Conservation (phyloP, 2,113 vertebrate genomes). For the Urocolius indicus region DNA sequence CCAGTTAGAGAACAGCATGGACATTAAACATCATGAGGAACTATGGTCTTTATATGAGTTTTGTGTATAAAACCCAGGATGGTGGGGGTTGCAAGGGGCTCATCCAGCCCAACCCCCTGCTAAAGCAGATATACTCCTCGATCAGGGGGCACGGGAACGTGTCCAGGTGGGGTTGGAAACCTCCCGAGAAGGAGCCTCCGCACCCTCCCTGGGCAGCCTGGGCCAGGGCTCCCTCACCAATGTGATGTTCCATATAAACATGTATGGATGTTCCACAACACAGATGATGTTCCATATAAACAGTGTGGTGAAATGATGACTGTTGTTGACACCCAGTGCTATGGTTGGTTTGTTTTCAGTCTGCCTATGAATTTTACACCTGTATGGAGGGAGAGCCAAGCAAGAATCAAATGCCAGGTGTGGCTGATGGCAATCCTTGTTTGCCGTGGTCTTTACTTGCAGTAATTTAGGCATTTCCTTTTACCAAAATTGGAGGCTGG, state of each 20-base stretch:
- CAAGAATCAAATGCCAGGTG: not conserved
- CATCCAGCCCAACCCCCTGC: no score
- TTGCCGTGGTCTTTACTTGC: not conserved
- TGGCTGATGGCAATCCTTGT: not conserved
- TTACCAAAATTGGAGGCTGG: not conserved
- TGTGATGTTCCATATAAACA: no score
- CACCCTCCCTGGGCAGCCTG: no score
- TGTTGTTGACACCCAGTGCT: not conserved
- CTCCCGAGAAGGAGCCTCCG: not conserved
- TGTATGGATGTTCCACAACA: no score
- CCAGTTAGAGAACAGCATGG: fast-evolving
- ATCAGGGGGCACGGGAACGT: no score
- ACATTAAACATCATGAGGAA: fast-evolving
- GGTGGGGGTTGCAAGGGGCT: no score
- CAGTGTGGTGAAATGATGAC: fast-evolving
- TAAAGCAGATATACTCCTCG: no score
- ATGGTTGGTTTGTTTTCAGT: not conserved
- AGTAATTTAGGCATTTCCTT: not conserved
- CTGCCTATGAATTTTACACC: not conserved
- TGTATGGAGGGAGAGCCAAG: not conserved
- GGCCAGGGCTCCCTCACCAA: no score
- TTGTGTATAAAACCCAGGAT: not conserved
- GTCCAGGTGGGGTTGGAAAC: no score
- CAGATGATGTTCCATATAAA: not conserved
- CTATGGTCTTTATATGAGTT: fast-evolving